Evolutionary conservation across 2,113 vertebrate genomes (phyloP), one percentile per base, ranked within the genome.

Genomic region (Rattus rattus): DNA sequence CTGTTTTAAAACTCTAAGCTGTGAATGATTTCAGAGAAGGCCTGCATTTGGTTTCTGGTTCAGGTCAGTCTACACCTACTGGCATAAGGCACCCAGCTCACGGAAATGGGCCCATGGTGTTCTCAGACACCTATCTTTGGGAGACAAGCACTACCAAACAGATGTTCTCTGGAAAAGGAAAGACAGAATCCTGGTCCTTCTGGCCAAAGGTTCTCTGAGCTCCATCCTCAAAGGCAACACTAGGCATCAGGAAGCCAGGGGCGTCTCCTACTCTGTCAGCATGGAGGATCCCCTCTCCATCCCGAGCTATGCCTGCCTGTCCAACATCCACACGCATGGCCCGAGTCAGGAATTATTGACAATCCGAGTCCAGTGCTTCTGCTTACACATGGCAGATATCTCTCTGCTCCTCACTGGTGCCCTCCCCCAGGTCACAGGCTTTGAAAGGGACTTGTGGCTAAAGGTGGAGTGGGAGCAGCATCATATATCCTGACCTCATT

Each of bases 71-170:
- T 75, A 6, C 73, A 97, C 94, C 96, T 95, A 90, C 89, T 95
- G 94, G 92, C 54, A 94, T 89, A 93, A 95, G 97, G 89, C 95
- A 94, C 33, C 43, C 16, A 70, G 73, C 69, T 52, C 88, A 91
- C 93, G 86, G 76, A 43, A 33, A 75, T 47, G 83, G 88, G 72
- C 87, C 83, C 63, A 73, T 36, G 22, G 75, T 56, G 69, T 94
- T 96, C 96, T 90, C 88, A 96, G 83, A 95, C 84, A 86, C 69
- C 65, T 87, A 43, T 85, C 94, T 92, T 94, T 95, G 54, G 39
- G 85, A 97, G 86, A 97, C 72, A 93, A 95, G 81, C 10, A 39
- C 83, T 90, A 84, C 79, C 86, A n/a, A 94, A 95, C 94, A 91
- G 83, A 90, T 63, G 97, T 92, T 97, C 83, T 20, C 20, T 33